Evolutionary conservation across 1,140 invertebrate species (phyloP), one percentile per base, ranked within the genome.

Genomic region (Scaptodrosophila lebanonensis): DNA sequence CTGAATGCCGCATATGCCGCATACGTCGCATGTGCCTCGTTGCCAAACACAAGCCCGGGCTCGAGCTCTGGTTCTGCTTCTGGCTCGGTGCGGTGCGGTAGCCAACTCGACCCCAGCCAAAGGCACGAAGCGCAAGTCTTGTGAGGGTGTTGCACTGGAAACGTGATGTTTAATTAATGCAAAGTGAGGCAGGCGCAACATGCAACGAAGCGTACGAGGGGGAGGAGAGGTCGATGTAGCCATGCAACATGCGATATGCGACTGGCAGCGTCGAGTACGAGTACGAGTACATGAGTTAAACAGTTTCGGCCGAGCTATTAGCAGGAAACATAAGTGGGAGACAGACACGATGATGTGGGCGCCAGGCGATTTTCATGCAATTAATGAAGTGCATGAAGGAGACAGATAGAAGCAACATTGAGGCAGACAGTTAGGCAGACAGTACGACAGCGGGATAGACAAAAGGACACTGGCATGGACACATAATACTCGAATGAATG

Each of bases 131-230:
- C 44, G 47, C 49, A 44, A 67, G 82, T 70, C 75, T 82, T 82
- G 70, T 70, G 38, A 62, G 72, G 76, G 63, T 83, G 76, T 75
- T 84, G 70, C 73, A 65, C 73, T 84, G 66, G 63, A 66, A 82
- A 76, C 73, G 64, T 84, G 63, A 75, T 75, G 82, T 84, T 84
- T 82, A 84, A 84, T 84, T 84, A 84, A 84, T 76, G 79, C 59
- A 60, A 79, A 67, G 58, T 61, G 68, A 50, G 25, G 40, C 45
- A 43, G 38, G 13, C 33, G 43, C 20, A 51, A 58, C 40, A 27
- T n/a, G 48, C 48, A 62, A 58, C 29, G 18, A 66, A 58, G 16
- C 33, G 54, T 35, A 17, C 11, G 7, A 29, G 22, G n/a, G 18
- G 32, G 7, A 18, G 44, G 16, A 32, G 43, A 12, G n/a, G 33